These are phyloP conservation scores for Brassicogethes aeneus DNA, from an alignment of 2,888 invertebrate genomes.

Conservation along the genomic window DNA sequence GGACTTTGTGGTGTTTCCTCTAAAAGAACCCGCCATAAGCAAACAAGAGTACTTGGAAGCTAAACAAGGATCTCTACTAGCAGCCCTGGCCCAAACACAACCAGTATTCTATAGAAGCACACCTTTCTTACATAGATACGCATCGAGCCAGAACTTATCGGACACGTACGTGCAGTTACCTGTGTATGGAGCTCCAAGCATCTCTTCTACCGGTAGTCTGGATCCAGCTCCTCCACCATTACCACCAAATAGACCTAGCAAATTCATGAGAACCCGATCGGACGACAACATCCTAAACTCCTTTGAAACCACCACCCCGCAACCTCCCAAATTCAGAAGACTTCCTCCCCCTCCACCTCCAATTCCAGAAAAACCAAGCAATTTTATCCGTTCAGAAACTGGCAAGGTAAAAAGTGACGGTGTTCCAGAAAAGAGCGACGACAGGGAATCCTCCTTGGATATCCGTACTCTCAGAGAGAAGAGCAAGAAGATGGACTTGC, in stretches of 20 bases:
- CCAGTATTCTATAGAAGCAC: slow-evolving; percentile 75
- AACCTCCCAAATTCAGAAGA: slow-evolving; percentile 46
- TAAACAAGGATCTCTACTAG: slow-evolving; percentile 67
- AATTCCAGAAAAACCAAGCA: slow-evolving; percentile 25
- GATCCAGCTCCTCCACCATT: slow-evolving; percentile 62
- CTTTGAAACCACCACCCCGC: slow-evolving; percentile 48
- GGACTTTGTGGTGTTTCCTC: slow-evolving; percentile 84
- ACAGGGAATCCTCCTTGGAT: slow-evolving; percentile 47
- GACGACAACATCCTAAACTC: slow-evolving; percentile 74
- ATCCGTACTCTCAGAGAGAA: slow-evolving; percentile 79
- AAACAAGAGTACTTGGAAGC: slow-evolving; percentile 88
- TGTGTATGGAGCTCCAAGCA: slow-evolving; percentile 59
- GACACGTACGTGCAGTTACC: slow-evolving; percentile 66
- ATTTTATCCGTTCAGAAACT: slow-evolving; percentile 6
- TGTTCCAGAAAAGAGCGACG: slow-evolving; percentile 12
- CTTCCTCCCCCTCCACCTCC: slow-evolving; percentile 49
- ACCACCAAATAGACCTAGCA: slow-evolving; percentile 48
- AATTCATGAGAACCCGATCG: slow-evolving; percentile 64
- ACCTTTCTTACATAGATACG: slow-evolving; percentile 70
- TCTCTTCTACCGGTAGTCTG: slow-evolving; percentile 51
- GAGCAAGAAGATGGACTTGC: slow-evolving; percentile 82
- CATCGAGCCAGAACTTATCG: slow-evolving; percentile 72
- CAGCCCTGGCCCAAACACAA: slow-evolving; percentile 55
- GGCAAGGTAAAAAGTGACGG: slow-evolving; percentile 8
- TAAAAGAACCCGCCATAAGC: slow-evolving; percentile 82